phyloP scores from a whole-genome alignment of 2,113 vertebrate species.

The Macrotis lagotis region DNA sequence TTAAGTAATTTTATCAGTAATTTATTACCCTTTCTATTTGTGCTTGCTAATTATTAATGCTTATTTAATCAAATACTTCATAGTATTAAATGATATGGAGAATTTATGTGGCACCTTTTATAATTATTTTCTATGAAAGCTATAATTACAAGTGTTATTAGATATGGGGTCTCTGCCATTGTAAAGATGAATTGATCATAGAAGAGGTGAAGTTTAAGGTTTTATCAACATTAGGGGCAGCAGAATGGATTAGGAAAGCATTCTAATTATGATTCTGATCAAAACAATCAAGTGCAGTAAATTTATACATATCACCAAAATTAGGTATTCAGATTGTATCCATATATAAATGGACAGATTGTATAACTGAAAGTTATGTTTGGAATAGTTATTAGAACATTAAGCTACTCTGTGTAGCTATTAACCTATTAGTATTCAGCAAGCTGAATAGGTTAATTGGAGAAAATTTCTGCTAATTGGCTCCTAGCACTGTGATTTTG shows the following conservation, averaged over 20 bases:
- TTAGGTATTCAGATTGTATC: background rate
- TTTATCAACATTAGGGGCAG: background rate
- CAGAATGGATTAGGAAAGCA: background rate
- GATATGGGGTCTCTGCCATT: background rate
- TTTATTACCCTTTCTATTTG: background rate
- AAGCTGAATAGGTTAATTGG: slow-evolving; percentile 9
- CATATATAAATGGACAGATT: background rate
- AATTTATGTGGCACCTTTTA: background rate
- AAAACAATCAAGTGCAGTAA: background rate
- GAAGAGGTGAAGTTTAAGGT: background rate
- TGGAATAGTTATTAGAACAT: slow-evolving; percentile 37
- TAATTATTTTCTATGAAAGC: background rate
- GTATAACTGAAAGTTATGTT: background rate
- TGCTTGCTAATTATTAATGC: background rate
- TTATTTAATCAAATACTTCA: background rate
- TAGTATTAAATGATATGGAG: background rate
- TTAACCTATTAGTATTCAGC: slow-evolving; percentile 7
- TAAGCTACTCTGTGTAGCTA: background rate
- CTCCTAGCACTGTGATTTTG: background rate
- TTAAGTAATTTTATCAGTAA: background rate
- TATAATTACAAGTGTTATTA: background rate
- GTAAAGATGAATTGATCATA: background rate
- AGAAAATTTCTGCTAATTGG: slow-evolving; percentile 5
- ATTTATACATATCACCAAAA: background rate
- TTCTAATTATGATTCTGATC: background rate